Evolutionary conservation across 2,888 invertebrate genomes (phyloP).

Genomic region (Thysanoteuthis rhombus): DNA sequence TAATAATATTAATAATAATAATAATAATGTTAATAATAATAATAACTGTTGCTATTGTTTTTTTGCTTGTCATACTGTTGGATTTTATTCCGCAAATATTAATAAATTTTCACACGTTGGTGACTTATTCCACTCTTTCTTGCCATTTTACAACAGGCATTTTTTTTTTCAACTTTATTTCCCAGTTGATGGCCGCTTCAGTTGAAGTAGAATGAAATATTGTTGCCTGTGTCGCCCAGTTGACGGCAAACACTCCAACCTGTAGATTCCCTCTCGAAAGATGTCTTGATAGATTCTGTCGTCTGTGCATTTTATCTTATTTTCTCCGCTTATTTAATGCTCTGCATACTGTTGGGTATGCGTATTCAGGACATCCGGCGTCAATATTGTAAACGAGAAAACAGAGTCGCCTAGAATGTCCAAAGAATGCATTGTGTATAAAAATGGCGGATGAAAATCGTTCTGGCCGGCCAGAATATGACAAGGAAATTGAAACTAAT

Average conservation of each 20-base stretch:
- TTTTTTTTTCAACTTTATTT: neutral
- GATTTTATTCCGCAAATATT: too few relatives aligned
- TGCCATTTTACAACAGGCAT: too few relatives aligned
- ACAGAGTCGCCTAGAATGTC: neutral
- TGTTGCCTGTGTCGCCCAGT: neutral
- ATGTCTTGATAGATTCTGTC: neutral
- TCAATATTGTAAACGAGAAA: neutral
- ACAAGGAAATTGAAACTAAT: too few relatives aligned
- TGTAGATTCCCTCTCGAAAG: neutral
- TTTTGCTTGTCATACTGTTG: too few relatives aligned
- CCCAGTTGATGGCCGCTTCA: neutral
- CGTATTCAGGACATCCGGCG: neutral
- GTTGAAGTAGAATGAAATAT: neutral
- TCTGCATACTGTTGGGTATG: too few relatives aligned
- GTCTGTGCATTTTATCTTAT: neutral
- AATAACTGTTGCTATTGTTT: too few relatives aligned
- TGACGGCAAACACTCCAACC: neutral
- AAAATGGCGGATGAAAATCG: neutral
- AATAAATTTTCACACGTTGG: too few relatives aligned
- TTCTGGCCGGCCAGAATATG: too few relatives aligned
- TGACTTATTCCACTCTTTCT: too few relatives aligned
- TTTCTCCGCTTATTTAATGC: neutral
- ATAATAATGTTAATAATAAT: too few relatives aligned
- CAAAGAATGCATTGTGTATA: neutral
- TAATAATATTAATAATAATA: too few relatives aligned